phyloP scores from a whole-genome alignment of 2,113 vertebrate genomes.

The Pollimyrus isidori region DNA sequence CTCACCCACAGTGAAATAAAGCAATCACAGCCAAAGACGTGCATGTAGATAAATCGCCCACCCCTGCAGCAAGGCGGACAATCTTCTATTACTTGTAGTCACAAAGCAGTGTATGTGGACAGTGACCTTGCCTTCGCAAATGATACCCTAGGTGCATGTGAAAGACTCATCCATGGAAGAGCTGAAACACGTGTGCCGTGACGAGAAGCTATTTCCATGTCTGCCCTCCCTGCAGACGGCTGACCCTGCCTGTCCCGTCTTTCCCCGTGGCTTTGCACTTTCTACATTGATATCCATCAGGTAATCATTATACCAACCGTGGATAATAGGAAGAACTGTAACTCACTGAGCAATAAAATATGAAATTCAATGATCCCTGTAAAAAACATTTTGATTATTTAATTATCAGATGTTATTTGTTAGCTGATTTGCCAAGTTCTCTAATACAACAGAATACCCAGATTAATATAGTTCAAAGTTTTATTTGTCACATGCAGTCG shows the following conservation, averaged over 20 bases:
- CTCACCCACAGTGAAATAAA: background rate
- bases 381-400: background rate
- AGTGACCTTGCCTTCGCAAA: background rate
- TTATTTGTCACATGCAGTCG: background rate
- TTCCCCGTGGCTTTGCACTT: background rate
- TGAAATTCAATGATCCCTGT: background rate
- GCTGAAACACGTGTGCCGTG: background rate
- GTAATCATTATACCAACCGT: background rate
- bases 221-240: background rate
- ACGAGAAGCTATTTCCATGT: background rate
- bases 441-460: background rate
- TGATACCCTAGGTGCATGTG: background rate
- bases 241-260: background rate
- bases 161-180: background rate
- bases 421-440: background rate
- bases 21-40: background rate
- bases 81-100: background rate
- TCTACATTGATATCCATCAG: background rate
- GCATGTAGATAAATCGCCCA: background rate
- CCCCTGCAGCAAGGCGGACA: background rate
- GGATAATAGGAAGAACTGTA: background rate
- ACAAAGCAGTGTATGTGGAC: background rate
- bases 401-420: background rate
- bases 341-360: constrained; percentile 2
- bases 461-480: background rate